phyloP scores from a whole-genome alignment of 2,888 invertebrate genomes.

The Sympetrum striolatum region DNA sequence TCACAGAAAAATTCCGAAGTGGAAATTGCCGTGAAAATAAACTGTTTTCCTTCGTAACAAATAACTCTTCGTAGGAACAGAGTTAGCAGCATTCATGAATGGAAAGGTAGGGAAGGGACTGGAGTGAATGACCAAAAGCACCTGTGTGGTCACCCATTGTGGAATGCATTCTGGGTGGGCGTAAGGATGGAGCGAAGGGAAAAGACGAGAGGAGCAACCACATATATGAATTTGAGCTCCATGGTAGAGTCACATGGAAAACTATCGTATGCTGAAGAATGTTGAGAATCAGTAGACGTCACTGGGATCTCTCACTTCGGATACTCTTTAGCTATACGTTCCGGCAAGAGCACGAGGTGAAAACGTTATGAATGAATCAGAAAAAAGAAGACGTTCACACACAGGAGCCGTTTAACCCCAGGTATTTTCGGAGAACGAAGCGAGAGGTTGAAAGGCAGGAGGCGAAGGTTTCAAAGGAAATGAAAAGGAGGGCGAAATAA shows the following conservation, averaged over 20 bases:
- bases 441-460: not conserved
- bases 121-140: constrained; percentile 1
- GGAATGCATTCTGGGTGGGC: constrained; percentile 23
- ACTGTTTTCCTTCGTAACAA: not conserved
- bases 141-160: constrained; percentile 21
- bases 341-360: not conserved
- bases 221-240: not conserved
- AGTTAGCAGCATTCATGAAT: constrained; percentile 19
- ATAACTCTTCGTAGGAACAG: not conserved
- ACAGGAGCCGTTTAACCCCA: not conserved
- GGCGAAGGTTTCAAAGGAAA: not conserved
- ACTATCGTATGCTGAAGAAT: not conserved
- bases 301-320: not conserved
- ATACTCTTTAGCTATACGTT: not conserved
- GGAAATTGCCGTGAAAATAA: not conserved
- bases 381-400: not conserved
- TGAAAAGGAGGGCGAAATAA: not conserved
- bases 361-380: not conserved
- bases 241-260: not conserved
- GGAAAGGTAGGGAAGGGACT: not conserved
- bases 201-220: not conserved
- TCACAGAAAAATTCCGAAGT: not conserved
- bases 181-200: not conserved
- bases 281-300: not conserved
- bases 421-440: not conserved